Percentiles rank a stretch among this genome's conserved stretches.
Conservation (phyloP, 1,140 invertebrate genomes). For the Drosophila athabasca region DNA sequence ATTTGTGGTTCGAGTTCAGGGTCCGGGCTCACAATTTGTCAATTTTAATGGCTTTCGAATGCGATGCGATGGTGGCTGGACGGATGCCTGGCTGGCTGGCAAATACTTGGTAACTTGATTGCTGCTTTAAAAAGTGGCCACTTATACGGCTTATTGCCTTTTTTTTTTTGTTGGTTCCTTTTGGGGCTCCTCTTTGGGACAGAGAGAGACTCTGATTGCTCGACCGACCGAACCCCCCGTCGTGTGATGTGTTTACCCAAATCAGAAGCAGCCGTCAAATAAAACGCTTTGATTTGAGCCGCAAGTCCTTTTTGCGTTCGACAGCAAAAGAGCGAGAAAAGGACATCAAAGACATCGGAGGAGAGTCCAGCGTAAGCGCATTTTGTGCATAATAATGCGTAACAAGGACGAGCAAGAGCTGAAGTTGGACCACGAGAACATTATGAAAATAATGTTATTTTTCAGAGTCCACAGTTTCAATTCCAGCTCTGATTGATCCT, state of each 20-base stretch:
- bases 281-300: slow-evolving; percentile 71
- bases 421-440: slow-evolving; percentile 12
- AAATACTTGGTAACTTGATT: slow-evolving; percentile 48
- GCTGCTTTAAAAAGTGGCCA: slow-evolving; percentile 61
- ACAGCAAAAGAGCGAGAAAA: slow-evolving; percentile 14
- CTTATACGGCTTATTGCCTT: slow-evolving; percentile 80
- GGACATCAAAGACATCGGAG: slow-evolving; percentile 64
- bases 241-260: slow-evolving; percentile 57
- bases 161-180: slow-evolving; percentile 24
- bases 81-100: background rate
- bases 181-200: slow-evolving; percentile 13
- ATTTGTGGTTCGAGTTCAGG: slow-evolving; percentile 6
- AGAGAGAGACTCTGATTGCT: slow-evolving; percentile 46
- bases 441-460: slow-evolving; percentile 40
- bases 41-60: slow-evolving; percentile 73
- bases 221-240: background rate
- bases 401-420: slow-evolving; percentile 34
- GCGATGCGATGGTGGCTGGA: slow-evolving; percentile 14
- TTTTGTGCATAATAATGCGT: slow-evolving; percentile 76
- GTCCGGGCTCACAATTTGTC: slow-evolving; percentile 55
- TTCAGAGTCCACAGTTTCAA: slow-evolving; percentile 17
- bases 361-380: slow-evolving; percentile 52
- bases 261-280: slow-evolving; percentile 69
- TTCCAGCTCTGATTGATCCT: slow-evolving; percentile 40
- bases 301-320: background rate